phyloP scores from a whole-genome alignment of 2,797 vertebrate genomes.

The Holocentrus rufus region DNA sequence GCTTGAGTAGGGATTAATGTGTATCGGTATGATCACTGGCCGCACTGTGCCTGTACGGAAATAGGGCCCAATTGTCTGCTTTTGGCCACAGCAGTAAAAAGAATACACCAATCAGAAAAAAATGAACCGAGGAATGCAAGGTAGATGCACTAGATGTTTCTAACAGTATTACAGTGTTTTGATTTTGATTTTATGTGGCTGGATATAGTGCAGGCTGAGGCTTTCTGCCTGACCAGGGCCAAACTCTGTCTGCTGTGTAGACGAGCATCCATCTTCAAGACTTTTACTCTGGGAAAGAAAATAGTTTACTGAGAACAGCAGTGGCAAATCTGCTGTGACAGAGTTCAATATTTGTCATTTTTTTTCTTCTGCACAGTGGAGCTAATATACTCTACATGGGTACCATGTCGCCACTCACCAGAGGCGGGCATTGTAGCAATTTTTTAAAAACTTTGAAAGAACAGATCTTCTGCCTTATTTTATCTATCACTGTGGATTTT shows the following conservation, averaged over 20 bases:
- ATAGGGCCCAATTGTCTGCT: too few species aligned
- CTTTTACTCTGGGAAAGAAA: constrained; percentile 27
- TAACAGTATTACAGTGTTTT: neutral
- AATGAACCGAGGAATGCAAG: too few species aligned
- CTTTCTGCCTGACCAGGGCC: constrained; percentile 2
- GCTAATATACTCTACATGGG: neutral
- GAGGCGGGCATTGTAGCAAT: too few species aligned
- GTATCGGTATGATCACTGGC: too few species aligned
- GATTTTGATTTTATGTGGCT: constrained; percentile 2
- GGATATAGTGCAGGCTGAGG: too few species aligned
- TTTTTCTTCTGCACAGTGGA: neutral
- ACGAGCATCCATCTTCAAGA: constrained; percentile 34
- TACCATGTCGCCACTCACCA: neutral
- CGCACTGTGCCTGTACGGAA: too few species aligned
- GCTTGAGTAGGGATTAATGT: too few species aligned
- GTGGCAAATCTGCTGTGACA: constrained; percentile 12
- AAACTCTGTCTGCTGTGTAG: constrained; percentile 7
- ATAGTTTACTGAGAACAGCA: neutral
- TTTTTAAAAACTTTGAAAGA: too few species aligned
- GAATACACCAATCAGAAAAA: neutral
- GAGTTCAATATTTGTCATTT: neutral
- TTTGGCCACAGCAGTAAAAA: neutral
- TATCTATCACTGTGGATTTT: too few species aligned
- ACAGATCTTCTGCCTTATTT: too few species aligned
- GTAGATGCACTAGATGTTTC: neutral